A percentile compares a stretch with the other conserved stretches of the same genome.
Evolutionary conservation across 2,113 vertebrate genomes (phyloP).

Genomic region (Triplophysa siluroides): DNA sequence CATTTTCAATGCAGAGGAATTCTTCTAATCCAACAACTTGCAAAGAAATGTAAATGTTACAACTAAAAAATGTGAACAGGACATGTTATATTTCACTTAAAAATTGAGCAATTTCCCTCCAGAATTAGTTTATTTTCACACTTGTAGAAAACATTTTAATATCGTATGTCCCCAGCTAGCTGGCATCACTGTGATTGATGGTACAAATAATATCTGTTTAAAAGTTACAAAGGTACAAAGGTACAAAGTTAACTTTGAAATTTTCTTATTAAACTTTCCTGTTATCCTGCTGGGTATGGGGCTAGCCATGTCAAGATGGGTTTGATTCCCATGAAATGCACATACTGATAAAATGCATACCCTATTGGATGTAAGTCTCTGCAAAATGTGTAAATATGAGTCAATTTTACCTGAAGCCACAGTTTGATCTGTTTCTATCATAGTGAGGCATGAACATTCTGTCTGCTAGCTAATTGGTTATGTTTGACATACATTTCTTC

Average conservation of each 20-base stretch:
- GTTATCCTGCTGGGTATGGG: no score
- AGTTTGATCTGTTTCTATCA: conserved; percentile 23
- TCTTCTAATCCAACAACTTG: background rate
- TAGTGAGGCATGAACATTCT: conserved; percentile 44
- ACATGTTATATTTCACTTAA: background rate
- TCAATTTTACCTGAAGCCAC: no score
- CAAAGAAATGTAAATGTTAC: background rate
- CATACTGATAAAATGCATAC: no score
- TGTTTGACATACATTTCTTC: conserved; percentile 64
- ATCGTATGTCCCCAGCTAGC: background rate
- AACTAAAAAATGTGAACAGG: background rate
- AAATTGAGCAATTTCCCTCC: background rate
- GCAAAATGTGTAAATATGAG: no score
- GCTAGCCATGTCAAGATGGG: no score
- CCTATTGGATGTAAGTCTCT: no score
- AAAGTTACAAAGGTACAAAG: no score
- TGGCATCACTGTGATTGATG: conserved; percentile 12
- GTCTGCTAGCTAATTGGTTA: conserved; percentile 55
- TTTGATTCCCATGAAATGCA: no score
- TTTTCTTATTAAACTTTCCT: no score
- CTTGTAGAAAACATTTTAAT: conserved; percentile 23
- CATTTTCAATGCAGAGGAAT: background rate
- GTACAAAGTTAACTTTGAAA: conserved; percentile 15
- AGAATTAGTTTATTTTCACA: background rate
- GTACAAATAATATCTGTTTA: conserved; percentile 14